These are phyloP conservation scores for Lordiphosa clarofinis DNA, from an alignment of 1,140 invertebrate genomes.

Conservation along the genomic window DNA sequence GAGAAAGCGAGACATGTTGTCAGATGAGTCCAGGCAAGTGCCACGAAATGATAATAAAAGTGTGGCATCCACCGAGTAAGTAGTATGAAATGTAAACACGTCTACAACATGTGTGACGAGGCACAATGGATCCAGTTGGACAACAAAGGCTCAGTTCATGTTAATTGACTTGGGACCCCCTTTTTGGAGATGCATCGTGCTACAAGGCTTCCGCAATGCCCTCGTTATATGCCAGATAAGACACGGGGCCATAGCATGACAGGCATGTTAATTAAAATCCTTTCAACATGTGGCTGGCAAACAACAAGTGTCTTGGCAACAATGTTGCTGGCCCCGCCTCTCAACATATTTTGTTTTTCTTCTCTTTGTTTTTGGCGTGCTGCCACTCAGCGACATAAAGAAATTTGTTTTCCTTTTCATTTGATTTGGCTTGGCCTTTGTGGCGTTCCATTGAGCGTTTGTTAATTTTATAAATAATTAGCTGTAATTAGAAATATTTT, in stretches of 20 bases:
- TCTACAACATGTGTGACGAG: conserved; percentile 52
- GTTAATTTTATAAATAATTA: conserved; percentile 59
- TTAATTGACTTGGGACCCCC: conserved; percentile 53
- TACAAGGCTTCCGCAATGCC: conserved; percentile 43
- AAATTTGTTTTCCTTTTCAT: not conserved
- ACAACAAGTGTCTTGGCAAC: conserved; percentile 63
- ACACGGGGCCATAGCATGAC: conserved; percentile 35
- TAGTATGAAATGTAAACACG: conserved; percentile 44
- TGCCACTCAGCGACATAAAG: no score
- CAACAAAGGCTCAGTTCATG: conserved; percentile 28
- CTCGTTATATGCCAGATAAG: conserved; percentile 47
- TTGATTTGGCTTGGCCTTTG: conserved; percentile 3
- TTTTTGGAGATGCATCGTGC: conserved; percentile 35
- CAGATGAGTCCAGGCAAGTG: conserved; percentile 12
- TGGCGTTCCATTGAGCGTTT: conserved; percentile 17
- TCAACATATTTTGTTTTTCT: conserved; percentile 6
- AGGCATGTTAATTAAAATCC: conserved; percentile 66
- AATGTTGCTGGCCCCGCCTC: conserved; percentile 2
- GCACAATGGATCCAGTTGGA: conserved; percentile 32
- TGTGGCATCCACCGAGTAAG: conserved; percentile 8
- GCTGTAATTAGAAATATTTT: conserved; percentile 40
- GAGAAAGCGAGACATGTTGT: not conserved
- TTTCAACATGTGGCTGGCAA: conserved; percentile 29
- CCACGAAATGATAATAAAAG: conserved; percentile 48
- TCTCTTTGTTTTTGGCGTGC: not conserved